phyloP scores from a whole-genome alignment of 2,888 invertebrate genomes.

The Fragum whitleyi region DNA sequence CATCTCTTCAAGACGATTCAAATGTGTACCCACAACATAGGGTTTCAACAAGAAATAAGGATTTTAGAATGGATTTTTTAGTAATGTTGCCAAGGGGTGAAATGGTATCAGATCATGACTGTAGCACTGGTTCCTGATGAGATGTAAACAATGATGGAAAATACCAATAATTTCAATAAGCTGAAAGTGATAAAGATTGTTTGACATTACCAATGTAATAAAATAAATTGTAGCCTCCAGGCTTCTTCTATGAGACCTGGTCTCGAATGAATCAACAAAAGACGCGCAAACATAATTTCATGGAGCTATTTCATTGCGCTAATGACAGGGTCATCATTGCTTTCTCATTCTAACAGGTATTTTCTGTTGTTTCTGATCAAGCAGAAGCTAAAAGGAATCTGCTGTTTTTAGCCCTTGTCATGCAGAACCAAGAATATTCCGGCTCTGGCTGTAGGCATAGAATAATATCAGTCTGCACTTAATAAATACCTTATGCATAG shows the following conservation, averaged over 20 bases:
- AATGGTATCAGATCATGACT: no score
- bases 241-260: slow-evolving; percentile 3
- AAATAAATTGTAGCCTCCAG: slow-evolving; percentile 44
- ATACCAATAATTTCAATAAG: slow-evolving; percentile 34
- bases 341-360: background rate
- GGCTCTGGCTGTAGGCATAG: no score
- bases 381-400: background rate
- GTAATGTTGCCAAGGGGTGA: no score
- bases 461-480: no score
- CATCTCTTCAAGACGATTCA: no score
- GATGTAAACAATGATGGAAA: background rate
- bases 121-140: background rate
- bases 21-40: no score
- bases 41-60: no score
- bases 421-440: no score
- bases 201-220: slow-evolving; percentile 35
- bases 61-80: no score
- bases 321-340: background rate
- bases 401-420: background rate
- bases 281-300: slow-evolving; percentile 3
- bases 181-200: slow-evolving; percentile 31
- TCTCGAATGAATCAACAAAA: slow-evolving; percentile 27
- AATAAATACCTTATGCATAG: no score
- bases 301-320: background rate
- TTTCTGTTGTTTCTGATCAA: background rate